Evolutionary conservation across 2,888 invertebrate species (phyloP), one percentile per base, ranked within the genome.

Genomic region (Cephus sareptanus): DNA sequence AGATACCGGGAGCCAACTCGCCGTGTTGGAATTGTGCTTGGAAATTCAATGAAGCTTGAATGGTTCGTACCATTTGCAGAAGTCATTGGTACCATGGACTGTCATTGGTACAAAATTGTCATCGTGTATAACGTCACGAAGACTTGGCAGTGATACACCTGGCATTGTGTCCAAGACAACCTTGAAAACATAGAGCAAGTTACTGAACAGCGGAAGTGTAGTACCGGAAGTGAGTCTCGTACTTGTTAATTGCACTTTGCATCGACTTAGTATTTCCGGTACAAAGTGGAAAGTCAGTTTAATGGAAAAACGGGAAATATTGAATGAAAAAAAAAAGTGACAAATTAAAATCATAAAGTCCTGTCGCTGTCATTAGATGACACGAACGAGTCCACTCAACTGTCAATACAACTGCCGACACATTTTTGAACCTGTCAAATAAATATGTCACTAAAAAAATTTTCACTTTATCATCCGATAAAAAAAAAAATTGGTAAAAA

Each of bases 11-110:
- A 86, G 40, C 86, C 85, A 80, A 80, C 83, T 79, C 78, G 76
- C 82, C 78, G 78, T 82, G 79, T 75, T 81, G 82, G 83, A 78
- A 79, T 73, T 79, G 84, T 85, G 87, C 85, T 84, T 85, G 82
- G 86, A 86, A 89, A 87, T 83, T 85, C 82, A 88, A 86, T 87
- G 85, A 85, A 85, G 81, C 75, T 23, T 6, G 31, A n/a, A 35
- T 11, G 30, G 70, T 37, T 76, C 35, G 31, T 30, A 34, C 31
- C 37, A 76, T 76, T 70, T 70, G 35, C 70, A 56, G 23, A 56
- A 56, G 40, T 56, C 40, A 56, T 23, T 56, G 40, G 23, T 56
- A 56, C 40, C 15, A 15, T 56, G 6, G 2, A 56, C 23, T 6
- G 40, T 56, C 23, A 56, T 56, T 56, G 40, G 40, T 56, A 56